Percentiles rank a stretch among this genome's conserved stretches.
These are phyloP conservation scores for Babylonia areolata DNA, from an alignment of 1,140 invertebrate genomes.

Conservation along the genomic window DNA sequence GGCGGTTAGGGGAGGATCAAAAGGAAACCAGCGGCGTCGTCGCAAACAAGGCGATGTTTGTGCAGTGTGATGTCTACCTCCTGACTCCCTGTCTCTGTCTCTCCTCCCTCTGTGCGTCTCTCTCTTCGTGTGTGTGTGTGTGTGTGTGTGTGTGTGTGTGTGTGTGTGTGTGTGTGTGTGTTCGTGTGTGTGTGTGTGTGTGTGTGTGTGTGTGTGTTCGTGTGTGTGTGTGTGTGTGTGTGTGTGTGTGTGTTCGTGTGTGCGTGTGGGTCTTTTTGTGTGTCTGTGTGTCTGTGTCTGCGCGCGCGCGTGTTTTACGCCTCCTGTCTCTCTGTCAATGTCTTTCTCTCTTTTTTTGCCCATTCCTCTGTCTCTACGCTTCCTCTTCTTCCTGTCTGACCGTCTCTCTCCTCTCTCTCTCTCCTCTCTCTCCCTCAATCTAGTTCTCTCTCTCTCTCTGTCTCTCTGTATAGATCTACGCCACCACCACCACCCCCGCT, in stretches of 20 bases:
- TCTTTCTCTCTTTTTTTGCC: constrained; percentile 1
- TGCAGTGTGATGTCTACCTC: no score
- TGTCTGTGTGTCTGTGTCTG: not conserved
- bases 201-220: not conserved
- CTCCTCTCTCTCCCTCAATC: not conserved
- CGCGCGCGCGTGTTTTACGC: not conserved
- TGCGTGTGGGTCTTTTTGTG: not conserved
- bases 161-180: constrained; percentile 11
- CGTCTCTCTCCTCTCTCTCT: constrained; percentile 2
- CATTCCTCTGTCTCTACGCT: not conserved
- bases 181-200: not conserved
- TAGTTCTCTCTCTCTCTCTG: no score
- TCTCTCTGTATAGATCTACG: no score
- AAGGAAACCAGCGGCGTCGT: no score
- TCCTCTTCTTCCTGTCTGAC: not conserved
- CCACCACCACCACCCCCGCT: no score
- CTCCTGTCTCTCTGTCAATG: not conserved
- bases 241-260: not conserved
- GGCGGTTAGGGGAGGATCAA: no score
- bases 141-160: not conserved
- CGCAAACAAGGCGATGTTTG: no score
- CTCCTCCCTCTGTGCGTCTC: not conserved
- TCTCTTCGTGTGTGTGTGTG: not conserved
- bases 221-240: not conserved
- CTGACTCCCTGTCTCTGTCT: no score